Percentiles rank a stretch among this genome's conserved stretches.
Conservation (phyloP, 2,888 invertebrate genomes). For the Hypomecis atomaria region DNA sequence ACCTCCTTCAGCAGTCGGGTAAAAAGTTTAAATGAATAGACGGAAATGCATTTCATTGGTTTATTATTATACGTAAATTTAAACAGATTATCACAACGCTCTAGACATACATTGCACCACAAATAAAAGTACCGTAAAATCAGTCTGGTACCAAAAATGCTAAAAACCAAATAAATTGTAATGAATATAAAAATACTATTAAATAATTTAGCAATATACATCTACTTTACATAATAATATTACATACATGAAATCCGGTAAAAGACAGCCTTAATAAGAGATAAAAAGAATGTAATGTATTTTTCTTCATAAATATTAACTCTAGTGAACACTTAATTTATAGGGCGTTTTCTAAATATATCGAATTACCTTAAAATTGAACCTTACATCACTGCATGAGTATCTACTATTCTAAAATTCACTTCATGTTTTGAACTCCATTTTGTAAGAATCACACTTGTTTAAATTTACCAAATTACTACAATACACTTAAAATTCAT, state of each 20-base stretch:
- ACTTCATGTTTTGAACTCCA: constrained; percentile 75
- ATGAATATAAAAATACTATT: constrained; percentile 84
- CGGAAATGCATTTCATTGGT: constrained; percentile 48
- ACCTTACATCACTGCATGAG: constrained; percentile 69
- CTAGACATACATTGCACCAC: constrained; percentile 85
- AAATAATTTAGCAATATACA: constrained; percentile 83
- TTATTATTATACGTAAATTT: constrained; percentile 81
- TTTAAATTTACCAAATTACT: constrained; percentile 37
- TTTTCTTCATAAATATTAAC: constrained; percentile 71
- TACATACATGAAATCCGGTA: constrained; percentile 73
- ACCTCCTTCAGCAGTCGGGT: background rate
- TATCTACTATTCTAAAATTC: constrained; percentile 64
- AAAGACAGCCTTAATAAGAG: constrained; percentile 76
- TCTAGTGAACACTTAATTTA: constrained; percentile 83
- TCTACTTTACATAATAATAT: constrained; percentile 69
- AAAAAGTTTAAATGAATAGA: background rate
- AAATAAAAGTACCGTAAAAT: constrained; percentile 84
- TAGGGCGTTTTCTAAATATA: constrained; percentile 70
- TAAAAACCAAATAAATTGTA: constrained; percentile 78
- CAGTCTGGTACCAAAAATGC: constrained; percentile 84
- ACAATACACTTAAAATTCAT: constrained; percentile 52
- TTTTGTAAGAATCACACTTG: constrained; percentile 72
- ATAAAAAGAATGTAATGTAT: constrained; percentile 66
- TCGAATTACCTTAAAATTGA: constrained; percentile 74
- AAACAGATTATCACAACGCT: constrained; percentile 85